Evolutionary conservation across 2,797 vertebrate genomes (phyloP).

Genomic region (Australoheros facetus): DNA sequence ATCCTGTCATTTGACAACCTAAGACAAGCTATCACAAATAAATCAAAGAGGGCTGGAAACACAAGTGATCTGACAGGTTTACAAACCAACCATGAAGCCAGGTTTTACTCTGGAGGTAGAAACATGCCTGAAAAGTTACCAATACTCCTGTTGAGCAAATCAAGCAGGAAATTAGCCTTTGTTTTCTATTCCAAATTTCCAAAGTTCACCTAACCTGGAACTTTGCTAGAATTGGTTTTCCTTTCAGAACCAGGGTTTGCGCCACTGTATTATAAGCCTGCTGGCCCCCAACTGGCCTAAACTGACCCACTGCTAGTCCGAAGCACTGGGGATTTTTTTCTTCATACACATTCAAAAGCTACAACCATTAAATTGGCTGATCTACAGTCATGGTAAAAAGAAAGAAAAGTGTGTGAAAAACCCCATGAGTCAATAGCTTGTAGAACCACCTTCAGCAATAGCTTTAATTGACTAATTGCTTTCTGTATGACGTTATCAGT

Average conservation of each 20-base stretch:
- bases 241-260: not conserved
- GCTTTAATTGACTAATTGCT: not conserved
- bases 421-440: not conserved
- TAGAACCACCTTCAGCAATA: not conserved
- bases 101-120: not conserved
- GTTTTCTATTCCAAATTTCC: not conserved
- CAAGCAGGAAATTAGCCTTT: not conserved
- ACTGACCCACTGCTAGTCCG: not conserved
- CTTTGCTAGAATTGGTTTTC: not conserved
- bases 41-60: not conserved
- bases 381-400: not conserved
- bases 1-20: not conserved
- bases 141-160: not conserved
- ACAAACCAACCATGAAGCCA: not conserved
- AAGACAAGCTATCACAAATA: not conserved
- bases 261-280: not conserved
- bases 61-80: not conserved
- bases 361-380: not conserved
- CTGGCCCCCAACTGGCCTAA: not conserved
- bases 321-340: not conserved
- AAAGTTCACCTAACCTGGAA: not conserved
- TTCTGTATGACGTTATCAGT: not conserved
- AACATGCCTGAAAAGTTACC: not conserved
- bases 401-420: not conserved
- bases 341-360: not conserved